Base-by-base conservation (phyloP, 1,140 invertebrate species). In the Brevipalpus yothersi region DNA sequence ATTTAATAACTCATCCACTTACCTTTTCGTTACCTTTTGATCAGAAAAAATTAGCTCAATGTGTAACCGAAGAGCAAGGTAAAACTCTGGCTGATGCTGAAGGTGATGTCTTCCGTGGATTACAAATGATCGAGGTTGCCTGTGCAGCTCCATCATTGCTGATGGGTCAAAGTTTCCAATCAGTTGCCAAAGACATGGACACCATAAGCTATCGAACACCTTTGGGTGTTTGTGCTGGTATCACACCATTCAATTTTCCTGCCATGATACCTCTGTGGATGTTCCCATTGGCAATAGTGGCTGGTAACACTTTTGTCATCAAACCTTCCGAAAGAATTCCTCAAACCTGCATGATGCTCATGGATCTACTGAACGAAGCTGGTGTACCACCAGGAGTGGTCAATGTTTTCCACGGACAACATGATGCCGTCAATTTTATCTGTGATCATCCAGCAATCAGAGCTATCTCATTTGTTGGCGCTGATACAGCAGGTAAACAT, bases 191-290 rank as follows among this genome's bases (percentile, higher is more conserved):
- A 61, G 91, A 96, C 67, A 88, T 93, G 85, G 88, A 93, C 67
- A 84, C 83, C 4, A 77, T 84, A 61, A 90, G 88, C 0, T 88
- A 89, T 69, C 81, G 87, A 65, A 69, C 88, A 31, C 92, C 94
- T 1, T 72, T 95, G 2, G 91, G 91, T 54, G 86, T 93, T 17
- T 77, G 83, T 59, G 84, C 83, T 63, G 89, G 88, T 45, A 89
- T 94, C 66, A 84, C 86, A 42, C 76, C 75, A 55, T 78, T 72
- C 65, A 69, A 49, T 67, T 99, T 98, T 72, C 94, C 95, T 0
- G 93, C 94, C 43, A 99, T 99, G 95, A 95, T 99, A 67, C 95
- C 95, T 0, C 75, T 99, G 2, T 99, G 95, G 94, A 95, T 93
- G 82, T 93, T 96, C 74, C 92, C 92, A 0, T 75, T 95, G 61